Base-by-base conservation (phyloP, 2,888 invertebrate genomes). In the Mythimna impura region DNA sequence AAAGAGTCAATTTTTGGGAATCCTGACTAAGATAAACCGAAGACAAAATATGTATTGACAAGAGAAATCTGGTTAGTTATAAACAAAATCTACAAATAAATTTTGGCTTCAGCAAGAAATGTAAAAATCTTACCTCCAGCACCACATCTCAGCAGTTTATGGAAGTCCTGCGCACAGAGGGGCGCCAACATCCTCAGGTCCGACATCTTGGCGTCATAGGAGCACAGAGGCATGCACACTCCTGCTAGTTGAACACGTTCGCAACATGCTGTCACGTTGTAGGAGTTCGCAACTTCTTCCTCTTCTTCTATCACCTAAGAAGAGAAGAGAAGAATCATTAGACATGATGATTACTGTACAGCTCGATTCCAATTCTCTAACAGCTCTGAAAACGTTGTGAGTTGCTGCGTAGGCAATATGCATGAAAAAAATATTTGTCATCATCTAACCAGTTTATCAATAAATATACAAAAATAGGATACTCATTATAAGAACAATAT, bases 211-310 rank as follows among this genome's bases (percentile, higher is more conserved):
- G 98, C 98, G 90, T 98, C 97, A 91, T 98, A 98, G 0, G 98
- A 97, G 88, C 98, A 98, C 17, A 98, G 96, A 1, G 98, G 98
- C 94, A 98, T 96, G 90, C 98, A 98, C 12, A 97, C 97, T 3
- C 96, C 96, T 43, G 97, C 97, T 14, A 98, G 89, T 57, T 97
- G 97, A 8, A 98, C 98, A 4, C 97, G 96, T 47, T 97, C 97
- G 91, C 98, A 98, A 90, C 98, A 98, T 8, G 97, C 97, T 0
- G 98, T 98, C 89, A 98, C 97, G 92, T 98, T 98, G 96, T 98
- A 98, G 6, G 96, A 93, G 66, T 97, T 95, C 9, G 97, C 95
- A 80, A 95, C 94, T 87, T 97, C 97, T 72, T 96, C 96, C 87
- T 97, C 96, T 62, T 97, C 97, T 90, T 97, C 97, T 68, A 96